phyloP scores from a whole-genome alignment of 2,113 vertebrate species.

The Brienomyrus longianalis region DNA sequence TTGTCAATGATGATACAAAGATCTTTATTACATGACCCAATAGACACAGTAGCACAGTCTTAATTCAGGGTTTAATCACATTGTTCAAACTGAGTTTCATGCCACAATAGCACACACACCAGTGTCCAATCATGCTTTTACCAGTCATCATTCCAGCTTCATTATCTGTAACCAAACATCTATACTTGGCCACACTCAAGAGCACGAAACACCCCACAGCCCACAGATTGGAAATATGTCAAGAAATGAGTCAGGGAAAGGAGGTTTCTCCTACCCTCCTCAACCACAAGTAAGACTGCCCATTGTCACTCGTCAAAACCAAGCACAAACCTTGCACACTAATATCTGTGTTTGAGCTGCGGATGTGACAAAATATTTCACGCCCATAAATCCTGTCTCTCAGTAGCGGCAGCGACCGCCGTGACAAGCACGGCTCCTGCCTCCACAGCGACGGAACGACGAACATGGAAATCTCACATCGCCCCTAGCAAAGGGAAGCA shows the following conservation, averaged over 20 bases:
- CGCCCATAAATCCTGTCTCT: no score
- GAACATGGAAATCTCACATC: neutral
- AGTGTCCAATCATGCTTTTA: neutral
- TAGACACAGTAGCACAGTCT: neutral
- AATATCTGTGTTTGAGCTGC: neutral
- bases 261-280: neutral
- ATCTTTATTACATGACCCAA: neutral
- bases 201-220: neutral
- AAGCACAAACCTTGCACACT: neutral
- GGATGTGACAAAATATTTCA: neutral
- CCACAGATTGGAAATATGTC: conserved; percentile 6
- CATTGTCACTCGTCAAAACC: neutral
- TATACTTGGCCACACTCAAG: neutral
- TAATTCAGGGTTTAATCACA: neutral
- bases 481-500: neutral
- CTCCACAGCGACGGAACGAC: neutral
- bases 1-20: neutral
- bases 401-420: neutral
- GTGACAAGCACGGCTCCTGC: neutral
- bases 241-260: neutral
- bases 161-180: neutral
- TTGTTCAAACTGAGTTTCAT: neutral
- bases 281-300: neutral
- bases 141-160: neutral
- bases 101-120: neutral